Percentiles rank a stretch among this genome's conserved stretches.
These are phyloP conservation scores for Eurystomus gularis DNA, from an alignment of 2,113 vertebrate species.

Conservation along the genomic window DNA sequence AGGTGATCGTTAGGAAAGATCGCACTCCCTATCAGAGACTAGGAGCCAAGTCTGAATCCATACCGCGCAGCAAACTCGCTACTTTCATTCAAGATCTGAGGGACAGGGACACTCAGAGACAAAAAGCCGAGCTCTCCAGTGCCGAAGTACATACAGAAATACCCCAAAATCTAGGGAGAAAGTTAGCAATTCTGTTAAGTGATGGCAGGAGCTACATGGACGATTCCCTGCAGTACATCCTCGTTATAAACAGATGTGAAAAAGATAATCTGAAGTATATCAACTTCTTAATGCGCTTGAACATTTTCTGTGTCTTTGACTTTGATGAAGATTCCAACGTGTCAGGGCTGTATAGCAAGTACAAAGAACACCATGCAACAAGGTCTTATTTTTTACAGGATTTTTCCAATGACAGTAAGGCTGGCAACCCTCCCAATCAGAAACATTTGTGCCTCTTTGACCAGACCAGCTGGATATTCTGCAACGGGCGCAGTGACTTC, in stretches of 20 bases:
- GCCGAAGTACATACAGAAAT: neutral
- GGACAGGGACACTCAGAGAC: constrained; percentile 73
- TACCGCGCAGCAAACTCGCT: constrained; percentile 32
- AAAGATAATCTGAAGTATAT: constrained; percentile 68
- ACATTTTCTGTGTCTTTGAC: constrained; percentile 83
- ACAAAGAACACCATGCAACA: constrained; percentile 68
- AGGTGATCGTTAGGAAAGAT: constrained; percentile 70
- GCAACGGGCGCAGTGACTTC: constrained; percentile 80
- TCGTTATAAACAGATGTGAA: constrained; percentile 79
- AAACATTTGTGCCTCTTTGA: constrained; percentile 74
- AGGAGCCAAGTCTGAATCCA: constrained; percentile 78
- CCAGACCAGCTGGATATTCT: constrained; percentile 87
- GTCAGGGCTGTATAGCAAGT: constrained; percentile 76
- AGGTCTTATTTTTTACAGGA: constrained; percentile 76
- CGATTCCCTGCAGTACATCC: constrained; percentile 77
- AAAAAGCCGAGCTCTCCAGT: constrained; percentile 69
- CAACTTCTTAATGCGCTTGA: constrained; percentile 78
- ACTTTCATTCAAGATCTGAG: constrained; percentile 57
- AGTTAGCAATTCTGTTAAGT: constrained; percentile 75
- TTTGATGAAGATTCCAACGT: constrained; percentile 81
- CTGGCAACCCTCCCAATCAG: constrained; percentile 50
- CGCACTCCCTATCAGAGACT: constrained; percentile 57
- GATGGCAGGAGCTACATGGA: constrained; percentile 80
- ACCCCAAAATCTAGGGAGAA: constrained; percentile 74
- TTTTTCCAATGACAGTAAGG: constrained; percentile 63